Evolutionary conservation across 2,888 invertebrate genomes (phyloP).

Genomic region (Pterostichus niger): DNA sequence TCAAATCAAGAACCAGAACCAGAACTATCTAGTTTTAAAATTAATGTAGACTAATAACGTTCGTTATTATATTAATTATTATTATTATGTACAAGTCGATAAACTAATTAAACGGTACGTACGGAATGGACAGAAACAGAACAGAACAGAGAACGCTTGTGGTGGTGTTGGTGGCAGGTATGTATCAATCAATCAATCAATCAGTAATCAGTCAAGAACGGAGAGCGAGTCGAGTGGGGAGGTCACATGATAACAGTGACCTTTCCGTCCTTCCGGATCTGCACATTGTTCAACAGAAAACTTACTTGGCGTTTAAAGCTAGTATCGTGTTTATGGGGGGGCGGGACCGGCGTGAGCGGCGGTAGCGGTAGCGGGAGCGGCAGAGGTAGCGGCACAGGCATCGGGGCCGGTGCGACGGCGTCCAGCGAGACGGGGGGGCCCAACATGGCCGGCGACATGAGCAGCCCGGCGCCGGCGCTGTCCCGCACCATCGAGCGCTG

Average conservation of each 20-base stretch:
- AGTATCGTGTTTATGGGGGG: conserved; percentile 81
- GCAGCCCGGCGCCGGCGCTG: conserved; percentile 71
- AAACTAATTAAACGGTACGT: conserved; percentile 14
- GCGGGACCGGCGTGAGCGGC: conserved; percentile 75
- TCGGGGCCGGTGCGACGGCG: conserved; percentile 71
- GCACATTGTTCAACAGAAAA: conserved; percentile 90
- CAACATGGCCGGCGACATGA: conserved; percentile 74
- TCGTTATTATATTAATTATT: background rate
- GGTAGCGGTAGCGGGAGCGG: conserved; percentile 71
- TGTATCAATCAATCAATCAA: conserved; percentile 56
- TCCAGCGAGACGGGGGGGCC: conserved; percentile 69
- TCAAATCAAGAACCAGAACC: conserved; percentile 30
- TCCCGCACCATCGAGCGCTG: conserved; percentile 77
- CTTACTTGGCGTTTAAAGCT: conserved; percentile 91
- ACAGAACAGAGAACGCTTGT: conserved; percentile 60
- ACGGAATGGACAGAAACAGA: conserved; percentile 51
- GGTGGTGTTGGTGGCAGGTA: conserved; percentile 52
- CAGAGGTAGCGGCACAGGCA: conserved; percentile 76
- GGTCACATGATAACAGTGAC: conserved; percentile 74
- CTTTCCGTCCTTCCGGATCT: conserved; percentile 86
- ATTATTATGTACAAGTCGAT: conserved; percentile 43
- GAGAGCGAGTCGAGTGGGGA: conserved; percentile 26
- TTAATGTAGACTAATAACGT: conserved; percentile 25
- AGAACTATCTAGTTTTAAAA: background rate
- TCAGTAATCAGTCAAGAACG: background rate